Conservation (phyloP, 2,888 invertebrate species). For the Lasioglossum vierecki region DNA sequence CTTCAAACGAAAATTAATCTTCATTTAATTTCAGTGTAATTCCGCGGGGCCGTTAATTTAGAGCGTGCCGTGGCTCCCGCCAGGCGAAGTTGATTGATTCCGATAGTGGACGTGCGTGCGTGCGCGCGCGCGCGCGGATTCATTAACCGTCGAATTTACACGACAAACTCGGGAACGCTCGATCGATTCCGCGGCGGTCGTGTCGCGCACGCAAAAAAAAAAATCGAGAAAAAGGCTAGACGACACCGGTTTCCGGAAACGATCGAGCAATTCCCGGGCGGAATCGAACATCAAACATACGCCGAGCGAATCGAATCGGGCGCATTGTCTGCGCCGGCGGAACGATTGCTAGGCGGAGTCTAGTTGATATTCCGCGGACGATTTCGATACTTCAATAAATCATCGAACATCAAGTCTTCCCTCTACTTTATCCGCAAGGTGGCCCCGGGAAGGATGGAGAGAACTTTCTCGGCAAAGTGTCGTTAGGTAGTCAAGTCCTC, state of each 20-base stretch:
- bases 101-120: conserved; percentile 10
- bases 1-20: conserved; percentile 48
- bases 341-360: conserved; percentile 5
- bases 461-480: background rate
- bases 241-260: background rate
- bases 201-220: background rate
- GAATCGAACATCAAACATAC: conserved; percentile 35
- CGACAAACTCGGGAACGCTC: conserved; percentile 19
- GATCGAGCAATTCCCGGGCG: background rate
- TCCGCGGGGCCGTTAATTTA: conserved; percentile 34
- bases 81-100: conserved; percentile 30
- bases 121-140: conserved; percentile 1
- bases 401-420: conserved; percentile 32
- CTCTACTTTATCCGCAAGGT: conserved; percentile 5
- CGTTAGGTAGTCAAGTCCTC: conserved; percentile 14
- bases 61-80: conserved; percentile 4
- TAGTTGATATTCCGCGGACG: conserved; percentile 42
- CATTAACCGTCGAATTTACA: conserved; percentile 32
- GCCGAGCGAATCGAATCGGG: conserved; percentile 26
- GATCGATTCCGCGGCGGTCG: conserved; percentile 17
- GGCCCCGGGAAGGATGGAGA: background rate
- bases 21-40: conserved; percentile 46
- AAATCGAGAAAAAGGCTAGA: background rate
- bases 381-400: conserved; percentile 50
- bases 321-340: conserved; percentile 13